Conservation (phyloP, 2,888 invertebrate genomes). For the Patella caerulea region DNA sequence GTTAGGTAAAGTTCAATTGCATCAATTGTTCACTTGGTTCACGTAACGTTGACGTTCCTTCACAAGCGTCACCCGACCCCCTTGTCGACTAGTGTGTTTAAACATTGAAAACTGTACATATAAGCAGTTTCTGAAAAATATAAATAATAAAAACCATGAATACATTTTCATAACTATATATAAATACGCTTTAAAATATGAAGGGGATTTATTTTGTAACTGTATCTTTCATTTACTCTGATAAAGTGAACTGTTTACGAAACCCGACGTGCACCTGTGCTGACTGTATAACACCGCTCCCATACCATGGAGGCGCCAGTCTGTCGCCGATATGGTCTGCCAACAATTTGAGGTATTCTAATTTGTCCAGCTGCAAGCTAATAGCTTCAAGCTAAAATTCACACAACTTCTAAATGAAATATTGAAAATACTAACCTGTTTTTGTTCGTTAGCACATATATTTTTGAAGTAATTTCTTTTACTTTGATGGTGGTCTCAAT, state of each 20-base stretch:
- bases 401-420: too few relatives aligned
- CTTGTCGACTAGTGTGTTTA: slow-evolving; percentile 2
- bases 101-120: neutral
- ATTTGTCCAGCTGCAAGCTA: slow-evolving; percentile 6
- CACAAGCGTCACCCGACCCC: neutral
- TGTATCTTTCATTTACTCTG: too few relatives aligned
- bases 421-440: too few relatives aligned
- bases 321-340: slow-evolving; percentile 30
- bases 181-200: too few relatives aligned
- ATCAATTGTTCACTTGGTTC: too few relatives aligned
- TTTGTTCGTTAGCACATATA: too few relatives aligned
- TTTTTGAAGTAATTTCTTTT: slow-evolving; percentile 10
- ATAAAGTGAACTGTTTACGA: too few relatives aligned
- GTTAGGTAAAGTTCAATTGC: too few relatives aligned
- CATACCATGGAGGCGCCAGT: slow-evolving; percentile 37
- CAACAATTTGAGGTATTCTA: slow-evolving; percentile 38
- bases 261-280: slow-evolving; percentile 16
- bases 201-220: too few relatives aligned
- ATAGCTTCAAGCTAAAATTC: slow-evolving; percentile 4
- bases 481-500: slow-evolving; percentile 40
- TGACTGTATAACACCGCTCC: slow-evolving; percentile 17
- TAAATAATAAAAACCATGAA: neutral
- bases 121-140: neutral
- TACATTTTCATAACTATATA: too few relatives aligned
- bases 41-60: too few relatives aligned